These are phyloP conservation scores for Acomys russatus DNA, from an alignment of 2,797 vertebrate genomes.

Conservation along the genomic window DNA sequence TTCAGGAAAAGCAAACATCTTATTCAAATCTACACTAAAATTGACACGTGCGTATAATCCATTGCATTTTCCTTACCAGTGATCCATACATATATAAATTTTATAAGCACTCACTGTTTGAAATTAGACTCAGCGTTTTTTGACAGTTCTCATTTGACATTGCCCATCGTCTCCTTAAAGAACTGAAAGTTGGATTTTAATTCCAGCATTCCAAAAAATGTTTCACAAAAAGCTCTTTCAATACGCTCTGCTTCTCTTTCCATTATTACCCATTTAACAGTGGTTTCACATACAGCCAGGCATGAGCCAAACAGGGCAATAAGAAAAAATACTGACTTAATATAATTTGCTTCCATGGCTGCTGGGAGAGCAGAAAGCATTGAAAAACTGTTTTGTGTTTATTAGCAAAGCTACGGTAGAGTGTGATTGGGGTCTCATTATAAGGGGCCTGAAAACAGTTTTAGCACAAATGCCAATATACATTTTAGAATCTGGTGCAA, in stretches of 20 bases:
- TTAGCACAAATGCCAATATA: constrained; percentile 84
- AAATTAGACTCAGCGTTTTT: constrained; percentile 31
- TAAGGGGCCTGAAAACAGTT: constrained; percentile 69
- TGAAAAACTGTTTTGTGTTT: constrained; percentile 82
- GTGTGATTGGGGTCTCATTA: constrained; percentile 80
- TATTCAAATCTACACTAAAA: constrained; percentile 48
- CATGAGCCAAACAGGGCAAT: constrained; percentile 78
- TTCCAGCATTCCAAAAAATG: constrained; percentile 44
- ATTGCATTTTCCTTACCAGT: constrained; percentile 14
- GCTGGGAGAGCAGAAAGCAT: constrained; percentile 74
- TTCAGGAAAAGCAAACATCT: not conserved
- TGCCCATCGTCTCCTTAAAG: not conserved
- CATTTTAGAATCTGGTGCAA: constrained; percentile 75
- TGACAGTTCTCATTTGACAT: not conserved
- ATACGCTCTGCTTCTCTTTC: constrained; percentile 74
- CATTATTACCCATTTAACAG: constrained; percentile 76
- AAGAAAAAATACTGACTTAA: constrained; percentile 83
- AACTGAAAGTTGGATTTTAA: constrained; percentile 56
- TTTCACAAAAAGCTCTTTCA: constrained; percentile 62
- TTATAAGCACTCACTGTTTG: not conserved
- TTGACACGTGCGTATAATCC: not conserved
- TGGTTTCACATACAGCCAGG: constrained; percentile 78
- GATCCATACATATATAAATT: constrained; percentile 58
- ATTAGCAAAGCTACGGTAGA: constrained; percentile 79
- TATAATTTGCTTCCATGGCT: constrained; percentile 83